These are phyloP conservation scores for Dipus sagitta DNA, from an alignment of 2,797 vertebrate genomes.

Conservation along the genomic window DNA sequence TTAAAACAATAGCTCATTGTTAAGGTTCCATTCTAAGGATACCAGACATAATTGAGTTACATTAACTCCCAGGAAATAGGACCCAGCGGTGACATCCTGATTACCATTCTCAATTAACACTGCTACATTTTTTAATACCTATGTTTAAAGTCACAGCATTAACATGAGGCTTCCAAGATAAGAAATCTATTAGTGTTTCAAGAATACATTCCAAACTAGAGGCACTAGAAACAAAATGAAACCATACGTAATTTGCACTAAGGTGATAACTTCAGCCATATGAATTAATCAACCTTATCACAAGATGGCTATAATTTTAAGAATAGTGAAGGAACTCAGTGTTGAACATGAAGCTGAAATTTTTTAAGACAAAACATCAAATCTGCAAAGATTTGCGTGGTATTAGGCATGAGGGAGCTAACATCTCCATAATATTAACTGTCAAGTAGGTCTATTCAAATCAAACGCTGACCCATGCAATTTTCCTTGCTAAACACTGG, in stretches of 20 bases:
- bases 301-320: slow-evolving; percentile 76
- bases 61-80: slow-evolving; percentile 80
- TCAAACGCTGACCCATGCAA: slow-evolving; percentile 3
- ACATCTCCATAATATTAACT: slow-evolving; percentile 45
- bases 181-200: slow-evolving; percentile 82
- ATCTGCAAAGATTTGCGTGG: slow-evolving; percentile 47
- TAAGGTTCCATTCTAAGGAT: slow-evolving; percentile 73
- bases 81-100: slow-evolving; percentile 82
- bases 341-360: slow-evolving; percentile 53
- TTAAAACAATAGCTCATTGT: slow-evolving; percentile 78
- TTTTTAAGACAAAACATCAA: slow-evolving; percentile 71
- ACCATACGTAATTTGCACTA: slow-evolving; percentile 81
- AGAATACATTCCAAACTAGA: slow-evolving; percentile 75
- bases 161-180: slow-evolving; percentile 75
- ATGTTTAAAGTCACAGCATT: slow-evolving; percentile 83
- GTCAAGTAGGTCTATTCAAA: neutral
- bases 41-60: slow-evolving; percentile 76
- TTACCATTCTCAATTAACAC: slow-evolving; percentile 84
- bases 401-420: slow-evolving; percentile 38
- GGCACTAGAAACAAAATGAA: slow-evolving; percentile 77
- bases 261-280: slow-evolving; percentile 80
- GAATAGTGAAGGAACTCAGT: slow-evolving; percentile 57
- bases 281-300: slow-evolving; percentile 82
- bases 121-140: slow-evolving; percentile 78
- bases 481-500: neutral